phyloP scores from a whole-genome alignment of 2,797 vertebrate genomes.

The Eidolon dupreanum region DNA sequence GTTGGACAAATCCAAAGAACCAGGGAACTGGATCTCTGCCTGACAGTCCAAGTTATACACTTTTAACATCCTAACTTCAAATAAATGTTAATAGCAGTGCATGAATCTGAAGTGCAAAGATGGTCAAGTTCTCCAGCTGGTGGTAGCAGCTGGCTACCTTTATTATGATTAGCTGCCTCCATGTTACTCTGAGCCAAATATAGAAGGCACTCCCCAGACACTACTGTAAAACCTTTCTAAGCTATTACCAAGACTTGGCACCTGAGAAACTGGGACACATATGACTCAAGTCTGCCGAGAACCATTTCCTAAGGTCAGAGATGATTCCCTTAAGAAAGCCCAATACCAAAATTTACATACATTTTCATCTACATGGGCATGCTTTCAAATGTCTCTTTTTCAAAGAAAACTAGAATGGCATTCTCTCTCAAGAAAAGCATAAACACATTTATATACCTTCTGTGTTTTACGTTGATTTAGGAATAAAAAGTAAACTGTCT shows the following conservation, averaged over 20 bases:
- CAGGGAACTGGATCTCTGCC: not conserved
- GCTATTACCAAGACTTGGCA: not conserved
- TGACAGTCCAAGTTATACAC: not conserved
- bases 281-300: not conserved
- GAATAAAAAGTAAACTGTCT: not conserved
- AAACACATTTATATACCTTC: slow-evolving; percentile 30
- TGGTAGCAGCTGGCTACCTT: not conserved
- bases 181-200: not conserved
- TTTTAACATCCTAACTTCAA: not conserved
- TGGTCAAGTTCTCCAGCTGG: not conserved
- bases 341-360: not conserved
- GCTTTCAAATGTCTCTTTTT: not conserved
- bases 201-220: not conserved
- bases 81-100: not conserved
- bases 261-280: not conserved
- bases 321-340: not conserved
- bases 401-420: slow-evolving; percentile 40
- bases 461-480: slow-evolving; percentile 50
- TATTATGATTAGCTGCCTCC: not conserved
- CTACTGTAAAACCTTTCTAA: not conserved
- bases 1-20: not conserved
- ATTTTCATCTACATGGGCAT: not conserved
- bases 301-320: not conserved
- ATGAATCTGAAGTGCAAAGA: not conserved
- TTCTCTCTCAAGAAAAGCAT: not conserved